Base-by-base conservation (phyloP, 2,888 invertebrate species). In the Pardosa pseudoannulata region DNA sequence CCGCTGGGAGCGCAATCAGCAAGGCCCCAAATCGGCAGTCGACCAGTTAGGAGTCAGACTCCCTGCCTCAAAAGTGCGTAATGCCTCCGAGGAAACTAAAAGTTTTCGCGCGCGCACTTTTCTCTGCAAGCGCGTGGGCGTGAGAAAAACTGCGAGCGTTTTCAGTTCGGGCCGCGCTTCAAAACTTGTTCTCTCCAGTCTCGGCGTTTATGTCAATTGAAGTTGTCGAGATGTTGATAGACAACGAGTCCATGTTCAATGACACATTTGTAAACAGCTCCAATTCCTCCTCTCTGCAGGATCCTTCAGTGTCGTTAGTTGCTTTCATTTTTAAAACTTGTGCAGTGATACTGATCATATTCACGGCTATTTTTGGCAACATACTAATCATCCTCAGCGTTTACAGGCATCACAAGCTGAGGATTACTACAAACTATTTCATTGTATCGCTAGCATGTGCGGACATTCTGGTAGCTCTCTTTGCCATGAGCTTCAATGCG, bases 381-480 rank as follows among this genome's bases (percentile, higher is more conserved):
- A 95, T 97, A 1, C 93, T 98, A 89, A 98, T 98, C 90, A 98
- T 98, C 91, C 89, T 90, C 16, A 79, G 86, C 50, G 89, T 89
- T 56, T 92, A 2, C 94, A 94, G 97, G 68, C 97, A 97, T 92
- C 93, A 96, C 50, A 95, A 96, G 90, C 93, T 97, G 0, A 93
- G 97, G 67, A 96, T 96, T 88, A 95, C 97, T 91, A 98, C 98
- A 68, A 98, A 98, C 92, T 97, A 97, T 92, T 98, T 98, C 93
- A 97, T 98, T 89, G 98, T 98, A 90, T 97, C 97, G 76, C 92
- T 98, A 87, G 98, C 98, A 0, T 95, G 97, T 90, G 98, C 98
- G 56, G 98, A 98, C 91, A 95, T 97, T 93, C 93, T 98, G 88
- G 97, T 98, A 70, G 97, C 97, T 0, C 92, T 96, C 83, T 96